Evolutionary conservation across 2,888 invertebrate species (phyloP).

Genomic region (Plusia festucae): DNA sequence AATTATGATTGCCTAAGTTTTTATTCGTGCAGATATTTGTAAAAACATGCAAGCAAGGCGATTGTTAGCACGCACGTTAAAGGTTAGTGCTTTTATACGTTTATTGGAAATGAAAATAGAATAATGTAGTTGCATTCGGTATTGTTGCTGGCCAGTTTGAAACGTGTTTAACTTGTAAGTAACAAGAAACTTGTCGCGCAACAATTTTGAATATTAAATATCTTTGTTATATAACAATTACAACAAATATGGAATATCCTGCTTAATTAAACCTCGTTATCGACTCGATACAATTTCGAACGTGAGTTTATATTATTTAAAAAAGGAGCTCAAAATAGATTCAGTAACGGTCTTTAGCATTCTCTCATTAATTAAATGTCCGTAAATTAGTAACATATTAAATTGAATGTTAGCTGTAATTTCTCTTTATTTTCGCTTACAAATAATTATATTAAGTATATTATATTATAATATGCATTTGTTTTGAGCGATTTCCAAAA

Average conservation of each 20-base stretch:
- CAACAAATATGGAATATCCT: neutral
- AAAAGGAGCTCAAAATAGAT: too few relatives aligned
- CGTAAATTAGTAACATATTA: too few relatives aligned
- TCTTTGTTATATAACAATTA: slow-evolving; percentile 1
- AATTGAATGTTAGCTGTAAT: too few relatives aligned
- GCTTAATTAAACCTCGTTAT: neutral
- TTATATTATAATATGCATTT: neutral
- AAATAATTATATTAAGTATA: neutral
- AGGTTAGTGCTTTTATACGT: slow-evolving; percentile 23
- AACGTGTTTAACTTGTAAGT: slow-evolving; percentile 5
- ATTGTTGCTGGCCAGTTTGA: slow-evolving; percentile 10
- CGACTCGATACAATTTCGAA: neutral
- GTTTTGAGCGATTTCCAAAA: neutral
- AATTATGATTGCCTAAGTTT: slow-evolving; percentile 47
- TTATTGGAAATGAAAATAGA: slow-evolving; percentile 30
- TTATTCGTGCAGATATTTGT: slow-evolving; percentile 29
- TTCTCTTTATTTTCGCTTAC: neutral
- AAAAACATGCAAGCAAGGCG: slow-evolving; percentile 36
- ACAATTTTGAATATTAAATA: neutral
- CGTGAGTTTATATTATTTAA: neutral
- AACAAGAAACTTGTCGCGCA: neutral
- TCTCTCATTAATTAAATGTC: too few relatives aligned
- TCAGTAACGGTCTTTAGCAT: too few relatives aligned
- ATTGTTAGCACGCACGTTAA: slow-evolving; percentile 40
- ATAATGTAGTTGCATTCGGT: slow-evolving; percentile 27